A percentile compares a stretch with the other conserved stretches of the same genome.
These are phyloP conservation scores for Lochmaea crataegi DNA, from an alignment of 2,888 invertebrate genomes.

Conservation along the genomic window DNA sequence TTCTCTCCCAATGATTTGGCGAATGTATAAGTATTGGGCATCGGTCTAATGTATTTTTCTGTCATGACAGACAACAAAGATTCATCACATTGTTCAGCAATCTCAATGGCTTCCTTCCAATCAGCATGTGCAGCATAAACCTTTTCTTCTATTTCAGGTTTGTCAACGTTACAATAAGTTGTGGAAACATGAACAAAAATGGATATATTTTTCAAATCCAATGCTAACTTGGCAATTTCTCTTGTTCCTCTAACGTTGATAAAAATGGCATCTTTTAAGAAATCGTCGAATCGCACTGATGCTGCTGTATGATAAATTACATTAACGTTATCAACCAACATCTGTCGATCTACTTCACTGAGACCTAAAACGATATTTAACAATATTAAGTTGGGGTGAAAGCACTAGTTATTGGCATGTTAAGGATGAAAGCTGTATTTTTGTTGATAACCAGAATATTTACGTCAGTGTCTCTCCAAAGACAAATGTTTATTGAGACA, in stretches of 20 bases:
- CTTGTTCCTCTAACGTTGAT: slow-evolving; percentile 75
- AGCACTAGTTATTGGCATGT: too few relatives aligned
- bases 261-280: slow-evolving; percentile 73
- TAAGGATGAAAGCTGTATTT: too few relatives aligned
- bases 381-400: neutral
- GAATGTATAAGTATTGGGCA: slow-evolving; percentile 93
- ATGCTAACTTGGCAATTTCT: slow-evolving; percentile 72
- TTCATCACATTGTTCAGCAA: slow-evolving; percentile 73
- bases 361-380: slow-evolving; percentile 28
- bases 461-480: too few relatives aligned
- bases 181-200: slow-evolving; percentile 86
- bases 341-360: slow-evolving; percentile 66
- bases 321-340: slow-evolving; percentile 71
- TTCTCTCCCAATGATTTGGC: slow-evolving; percentile 90
- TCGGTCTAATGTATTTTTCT: slow-evolving; percentile 70
- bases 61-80: slow-evolving; percentile 70
- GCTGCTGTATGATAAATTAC: slow-evolving; percentile 85
- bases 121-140: slow-evolving; percentile 78
- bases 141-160: slow-evolving; percentile 77
- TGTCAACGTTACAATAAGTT: slow-evolving; percentile 86
- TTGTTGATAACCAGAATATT: too few relatives aligned
- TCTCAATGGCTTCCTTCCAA: slow-evolving; percentile 75
- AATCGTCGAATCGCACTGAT: slow-evolving; percentile 86
- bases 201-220: slow-evolving; percentile 66
- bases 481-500: too few relatives aligned